Evolutionary conservation across 2,113 vertebrate species (phyloP).

Genomic region (Eurystomus gularis): DNA sequence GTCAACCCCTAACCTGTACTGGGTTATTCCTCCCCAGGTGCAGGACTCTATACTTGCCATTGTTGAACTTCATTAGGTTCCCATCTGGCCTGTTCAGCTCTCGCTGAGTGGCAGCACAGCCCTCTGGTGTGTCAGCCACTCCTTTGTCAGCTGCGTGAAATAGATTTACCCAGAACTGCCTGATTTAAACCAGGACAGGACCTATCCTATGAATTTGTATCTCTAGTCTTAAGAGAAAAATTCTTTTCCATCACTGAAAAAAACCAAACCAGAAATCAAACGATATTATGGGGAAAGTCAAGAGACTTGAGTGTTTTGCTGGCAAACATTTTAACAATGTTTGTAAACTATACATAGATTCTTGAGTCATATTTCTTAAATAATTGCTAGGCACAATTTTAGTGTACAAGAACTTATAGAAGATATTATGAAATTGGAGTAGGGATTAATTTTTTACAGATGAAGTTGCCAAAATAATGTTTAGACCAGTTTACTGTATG

Average conservation of each 20-base stretch:
- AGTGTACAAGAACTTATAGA: background rate
- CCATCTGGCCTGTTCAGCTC: no score
- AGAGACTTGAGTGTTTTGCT: background rate
- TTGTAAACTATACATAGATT: conserved; percentile 34
- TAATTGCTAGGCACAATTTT: conserved; percentile 29
- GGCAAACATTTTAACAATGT: background rate
- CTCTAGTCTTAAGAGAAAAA: background rate
- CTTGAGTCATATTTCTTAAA: conserved; percentile 47
- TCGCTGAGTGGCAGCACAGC: no score
- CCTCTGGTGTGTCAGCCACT: no score
- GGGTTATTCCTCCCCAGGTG: no score
- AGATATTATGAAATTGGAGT: background rate
- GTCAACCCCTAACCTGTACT: no score
- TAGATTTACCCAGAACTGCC: background rate
- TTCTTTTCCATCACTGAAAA: background rate
- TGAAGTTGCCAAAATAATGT: conserved; percentile 1
- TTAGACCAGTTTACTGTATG: background rate
- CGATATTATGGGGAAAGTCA: background rate
- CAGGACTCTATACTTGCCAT: no score
- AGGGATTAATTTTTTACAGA: background rate
- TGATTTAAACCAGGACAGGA: background rate
- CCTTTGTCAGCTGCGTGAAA: background rate
- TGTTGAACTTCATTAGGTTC: no score
- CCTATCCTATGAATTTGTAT: background rate
- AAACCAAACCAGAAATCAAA: background rate